Conservation (phyloP, 2,797 vertebrate genomes). For the Fringilla coelebs region DNA sequence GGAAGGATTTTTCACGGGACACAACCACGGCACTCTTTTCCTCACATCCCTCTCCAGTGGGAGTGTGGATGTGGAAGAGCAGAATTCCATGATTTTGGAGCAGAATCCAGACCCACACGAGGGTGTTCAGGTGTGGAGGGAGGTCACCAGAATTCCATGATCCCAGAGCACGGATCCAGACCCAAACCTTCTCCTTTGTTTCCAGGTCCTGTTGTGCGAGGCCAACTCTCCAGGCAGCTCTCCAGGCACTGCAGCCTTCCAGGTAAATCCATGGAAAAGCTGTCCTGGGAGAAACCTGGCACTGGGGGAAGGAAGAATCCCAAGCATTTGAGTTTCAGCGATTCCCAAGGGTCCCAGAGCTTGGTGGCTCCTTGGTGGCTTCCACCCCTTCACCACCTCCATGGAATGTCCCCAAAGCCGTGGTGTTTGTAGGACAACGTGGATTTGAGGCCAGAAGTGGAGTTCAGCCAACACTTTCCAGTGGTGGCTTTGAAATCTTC, state of each 20-base stretch:
- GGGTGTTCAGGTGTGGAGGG: background rate
- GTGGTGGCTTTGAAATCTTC: background rate
- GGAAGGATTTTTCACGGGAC: background rate
- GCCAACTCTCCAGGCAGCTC: slow-evolving; percentile 6
- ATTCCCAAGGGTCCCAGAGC: background rate
- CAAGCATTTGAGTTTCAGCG: background rate
- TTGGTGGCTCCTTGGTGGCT: background rate
- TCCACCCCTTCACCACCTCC: background rate
- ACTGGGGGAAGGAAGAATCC: background rate
- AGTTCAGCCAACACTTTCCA: background rate
- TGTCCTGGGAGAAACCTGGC: background rate
- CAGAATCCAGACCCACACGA: background rate
- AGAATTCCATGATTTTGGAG: background rate
- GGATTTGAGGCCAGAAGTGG: background rate
- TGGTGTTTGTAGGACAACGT: background rate
- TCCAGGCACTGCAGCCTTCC: slow-evolving; percentile 40
- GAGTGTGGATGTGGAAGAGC: background rate
- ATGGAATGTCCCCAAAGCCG: fast-evolving
- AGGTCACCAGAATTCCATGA: fast-evolving
- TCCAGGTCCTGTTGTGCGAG: slow-evolving; percentile 18
- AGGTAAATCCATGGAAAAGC: slow-evolving; percentile 19
- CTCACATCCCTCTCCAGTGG: too few relatives aligned
- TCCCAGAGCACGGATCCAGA: background rate
- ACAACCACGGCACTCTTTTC: fast-evolving
- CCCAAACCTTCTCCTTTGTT: background rate